Evolutionary conservation across 1,140 invertebrate genomes (phyloP), one percentile per base, ranked within the genome.

Genomic region (Calephelis nemesis): DNA sequence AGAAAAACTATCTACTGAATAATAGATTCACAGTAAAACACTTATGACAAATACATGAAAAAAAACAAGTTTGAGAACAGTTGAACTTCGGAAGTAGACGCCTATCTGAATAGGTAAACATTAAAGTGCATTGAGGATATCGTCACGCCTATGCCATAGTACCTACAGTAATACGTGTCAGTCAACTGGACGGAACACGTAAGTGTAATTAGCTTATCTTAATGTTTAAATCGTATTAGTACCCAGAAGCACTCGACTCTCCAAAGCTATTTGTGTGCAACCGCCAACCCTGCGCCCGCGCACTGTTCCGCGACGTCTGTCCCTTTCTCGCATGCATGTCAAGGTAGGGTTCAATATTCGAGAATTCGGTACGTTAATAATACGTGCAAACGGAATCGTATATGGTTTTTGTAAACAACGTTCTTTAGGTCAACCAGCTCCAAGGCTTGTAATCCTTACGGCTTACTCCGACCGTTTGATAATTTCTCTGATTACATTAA

Each of bases 291-390:
- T 87, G 85, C 78, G 78, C 72, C 67, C 75, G 69, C 78, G 79
- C 82, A 83, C 81, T 72, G 81, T 81, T 83, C 79, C 82, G 82
- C 78, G 69, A 83, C 75, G 75, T 74, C 75, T 74, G 76, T 83
- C 81, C 83, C 85, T 76, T 76, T 84, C 83, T 70, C 83, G 81
- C 87, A 90, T 88, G 71, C 88, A 84, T 89, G 85, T 91, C 88
- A 89, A 89, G 88, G 88, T 91, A 87, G 87, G 85, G 87, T 91
- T 91, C 88, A 89, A 90, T 74, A 90, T 86, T 89, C 88, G 88
- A 88, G 82, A 82, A 88, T 88, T 85, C 81, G 74, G 82, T 85
- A 72, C 63, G 52, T 74, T 83, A 84, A 86, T 77, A 83, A 86
- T 77, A 83, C 78, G 83, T 76, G 67, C 74, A 73, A 79, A 77